Base-by-base conservation (phyloP, 2,113 vertebrate species). In the Glaucomys volans region DNA sequence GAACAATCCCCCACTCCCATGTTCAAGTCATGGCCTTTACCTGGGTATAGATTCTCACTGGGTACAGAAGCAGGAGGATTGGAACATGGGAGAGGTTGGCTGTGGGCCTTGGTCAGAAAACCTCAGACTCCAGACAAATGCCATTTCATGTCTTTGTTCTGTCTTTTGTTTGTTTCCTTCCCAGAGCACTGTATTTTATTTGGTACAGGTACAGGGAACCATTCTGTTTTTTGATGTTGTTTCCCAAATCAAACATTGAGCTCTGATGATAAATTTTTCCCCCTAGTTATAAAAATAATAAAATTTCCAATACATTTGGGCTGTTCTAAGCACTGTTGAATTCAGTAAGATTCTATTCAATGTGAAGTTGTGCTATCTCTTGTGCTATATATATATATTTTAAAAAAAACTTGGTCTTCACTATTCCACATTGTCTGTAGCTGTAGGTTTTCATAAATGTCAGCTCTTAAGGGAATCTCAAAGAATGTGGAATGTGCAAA, bases 281-380 rank as follows among this genome's bases (percentile, higher is more conserved):
- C 90, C 30, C 59, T 79, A 47, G 35, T 83, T 93, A 74, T 69
- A 79, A 93, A 97, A 96, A 22, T 79, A 88, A 62, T 90, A 83
- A 89, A 37, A 59, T 8, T 94, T 92, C 54, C 32, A 85, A 12
- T 35, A 74, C 72, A 82, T 91, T 93, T 47, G 22, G 77, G 8
- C 91, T 75, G n/a, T 87, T 30, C 40, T 91, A 35, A 91, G 35
- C 54, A 71, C 40, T 54, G 26, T 28, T 40, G 62, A 62, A 28
- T 89, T 66, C 57, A 67, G 40, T 72, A 18, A 82, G 69, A 44
- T 75, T 91, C 79, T 64, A 54, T 94, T 76, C 67, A 57, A 18
- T 30, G 44, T 92, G n/a, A 90, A 83, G 30, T 17, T 42, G 28
- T 35, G 52, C 75, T 66, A 0, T 50, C 81, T 93, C 35, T 86